These are phyloP conservation scores for Proales similis DNA, from an alignment of 1,140 invertebrate species.

Conservation along the genomic window DNA sequence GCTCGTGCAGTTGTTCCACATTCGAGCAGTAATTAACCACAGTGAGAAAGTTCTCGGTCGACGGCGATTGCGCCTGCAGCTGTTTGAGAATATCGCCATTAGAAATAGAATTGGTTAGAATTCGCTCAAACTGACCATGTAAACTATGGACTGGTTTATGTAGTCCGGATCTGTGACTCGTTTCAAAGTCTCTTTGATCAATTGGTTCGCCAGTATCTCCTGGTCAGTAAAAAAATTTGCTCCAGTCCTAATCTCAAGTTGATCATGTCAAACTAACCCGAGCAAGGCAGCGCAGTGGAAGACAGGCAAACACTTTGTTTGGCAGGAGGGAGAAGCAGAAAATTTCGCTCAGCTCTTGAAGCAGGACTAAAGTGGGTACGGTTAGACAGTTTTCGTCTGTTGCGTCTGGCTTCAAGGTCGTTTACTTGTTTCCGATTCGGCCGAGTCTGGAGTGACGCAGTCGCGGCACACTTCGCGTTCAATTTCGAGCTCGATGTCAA, in stretches of 20 bases:
- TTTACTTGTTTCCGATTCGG: too few relatives aligned
- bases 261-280: constrained; percentile 2
- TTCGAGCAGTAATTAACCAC: constrained; percentile 17
- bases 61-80: not conserved
- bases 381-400: constrained; percentile 78
- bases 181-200: constrained; percentile 70
- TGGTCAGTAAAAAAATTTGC: constrained; percentile 54
- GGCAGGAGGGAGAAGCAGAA: constrained; percentile 42
- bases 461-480: constrained; percentile 63
- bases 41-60: constrained; percentile 31
- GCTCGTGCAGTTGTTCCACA: constrained; percentile 68
- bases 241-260: constrained; percentile 9
- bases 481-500: constrained; percentile 76
- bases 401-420: constrained; percentile 70
- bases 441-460: too few relatives aligned
- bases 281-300: constrained; percentile 8
- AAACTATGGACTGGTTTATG: constrained; percentile 81
- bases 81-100: too few relatives aligned
- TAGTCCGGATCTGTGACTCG: constrained; percentile 84
- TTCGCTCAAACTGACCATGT: constrained; percentile 64
- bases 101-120: not conserved
- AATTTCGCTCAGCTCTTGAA: constrained; percentile 42
- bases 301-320: constrained; percentile 2
- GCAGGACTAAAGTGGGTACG: constrained; percentile 65
- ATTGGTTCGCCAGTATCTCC: constrained; percentile 70